Evolutionary conservation across 2,113 vertebrate species (phyloP).

Genomic region (Pipa parva): DNA sequence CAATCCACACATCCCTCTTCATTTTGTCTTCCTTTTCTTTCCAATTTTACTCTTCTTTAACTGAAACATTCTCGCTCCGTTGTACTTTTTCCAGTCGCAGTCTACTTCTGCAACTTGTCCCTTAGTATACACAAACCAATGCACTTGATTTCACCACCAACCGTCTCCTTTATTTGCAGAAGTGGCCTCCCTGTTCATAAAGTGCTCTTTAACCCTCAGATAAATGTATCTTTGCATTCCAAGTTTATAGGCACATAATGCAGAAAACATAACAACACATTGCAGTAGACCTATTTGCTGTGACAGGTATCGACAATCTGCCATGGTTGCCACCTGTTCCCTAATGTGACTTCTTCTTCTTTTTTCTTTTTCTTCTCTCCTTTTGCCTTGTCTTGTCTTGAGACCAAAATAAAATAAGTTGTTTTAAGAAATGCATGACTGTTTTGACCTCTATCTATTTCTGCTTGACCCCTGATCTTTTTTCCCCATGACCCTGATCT

Average conservation of each 20-base stretch:
- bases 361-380: not conserved
- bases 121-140: too few species aligned
- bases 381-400: not conserved
- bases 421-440: slow-evolving; percentile 6
- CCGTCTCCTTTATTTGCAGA: too few species aligned
- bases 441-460: slow-evolving; percentile 21
- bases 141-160: too few species aligned
- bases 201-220: not conserved
- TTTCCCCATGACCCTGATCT: slow-evolving; percentile 47
- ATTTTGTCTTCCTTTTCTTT: too few species aligned
- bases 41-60: too few species aligned
- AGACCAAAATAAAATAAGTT: slow-evolving; percentile 30
- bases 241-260: not conserved
- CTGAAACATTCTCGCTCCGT: too few species aligned
- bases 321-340: slow-evolving; percentile 27
- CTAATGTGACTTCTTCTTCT: slow-evolving; percentile 17
- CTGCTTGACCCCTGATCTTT: slow-evolving; percentile 45
- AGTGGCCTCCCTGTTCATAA: too few species aligned
- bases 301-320: slow-evolving; percentile 20
- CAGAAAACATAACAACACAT: not conserved
- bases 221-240: not conserved
- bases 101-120: too few species aligned
- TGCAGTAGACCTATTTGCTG: not conserved
- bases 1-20: too few species aligned
- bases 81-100: too few species aligned